Conservation (phyloP, 1,140 invertebrate genomes). For the Scaptomyza graminum region DNA sequence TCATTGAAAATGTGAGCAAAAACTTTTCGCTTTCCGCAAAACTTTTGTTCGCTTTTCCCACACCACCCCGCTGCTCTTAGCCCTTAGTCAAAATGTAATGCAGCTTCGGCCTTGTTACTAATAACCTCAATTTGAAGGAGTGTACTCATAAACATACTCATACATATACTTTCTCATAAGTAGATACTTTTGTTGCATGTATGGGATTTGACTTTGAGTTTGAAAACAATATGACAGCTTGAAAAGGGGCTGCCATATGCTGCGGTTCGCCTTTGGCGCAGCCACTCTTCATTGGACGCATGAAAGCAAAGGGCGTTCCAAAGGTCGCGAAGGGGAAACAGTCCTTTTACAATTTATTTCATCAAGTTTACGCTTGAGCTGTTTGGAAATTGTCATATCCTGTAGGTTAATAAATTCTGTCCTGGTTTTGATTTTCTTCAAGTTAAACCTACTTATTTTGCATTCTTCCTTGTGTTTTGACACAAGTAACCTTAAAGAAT, state of each 20-base stretch:
- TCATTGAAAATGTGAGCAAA: slow-evolving; percentile 58
- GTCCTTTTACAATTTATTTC: background rate
- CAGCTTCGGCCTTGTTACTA: slow-evolving; percentile 75
- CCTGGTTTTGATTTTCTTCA: background rate
- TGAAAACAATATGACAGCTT: slow-evolving; percentile 52
- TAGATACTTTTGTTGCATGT: slow-evolving; percentile 9
- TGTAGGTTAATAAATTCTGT: no score
- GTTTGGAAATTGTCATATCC: background rate
- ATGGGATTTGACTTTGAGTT: slow-evolving; percentile 23
- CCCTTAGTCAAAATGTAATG: slow-evolving; percentile 26
- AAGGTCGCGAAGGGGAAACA: background rate
- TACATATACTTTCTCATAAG: slow-evolving; percentile 1
- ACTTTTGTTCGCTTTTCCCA: slow-evolving; percentile 28
- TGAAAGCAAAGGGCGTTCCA: background rate
- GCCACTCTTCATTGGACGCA: slow-evolving; percentile 18
- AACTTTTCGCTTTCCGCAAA: slow-evolving; percentile 58
- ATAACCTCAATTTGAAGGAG: slow-evolving; percentile 73
- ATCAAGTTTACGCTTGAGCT: background rate
- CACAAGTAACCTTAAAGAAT: background rate
- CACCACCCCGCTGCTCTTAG: background rate
- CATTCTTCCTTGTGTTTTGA: background rate
- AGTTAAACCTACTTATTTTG: background rate
- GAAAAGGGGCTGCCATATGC: slow-evolving; percentile 10
- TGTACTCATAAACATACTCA: slow-evolving; percentile 30
- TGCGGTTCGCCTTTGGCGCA: slow-evolving; percentile 22